These are phyloP conservation scores for Heptranchias perlo DNA, from an alignment of 2,113 vertebrate species.

Conservation along the genomic window DNA sequence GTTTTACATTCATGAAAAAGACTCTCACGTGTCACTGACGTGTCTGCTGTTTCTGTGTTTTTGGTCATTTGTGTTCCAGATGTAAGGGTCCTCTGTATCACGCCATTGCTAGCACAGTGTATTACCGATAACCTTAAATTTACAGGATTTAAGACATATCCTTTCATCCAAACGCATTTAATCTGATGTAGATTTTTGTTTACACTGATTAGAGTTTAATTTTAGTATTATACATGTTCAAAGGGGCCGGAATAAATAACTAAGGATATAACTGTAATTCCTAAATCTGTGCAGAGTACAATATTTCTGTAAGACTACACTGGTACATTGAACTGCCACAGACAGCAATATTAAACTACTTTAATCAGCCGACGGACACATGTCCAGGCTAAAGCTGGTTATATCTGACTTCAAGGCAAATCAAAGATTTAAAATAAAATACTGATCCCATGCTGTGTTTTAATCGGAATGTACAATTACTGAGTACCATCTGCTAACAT, in stretches of 20 bases:
- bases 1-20: not conserved
- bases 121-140: constrained; percentile 27
- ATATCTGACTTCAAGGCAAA: constrained; percentile 23
- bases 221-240: not conserved
- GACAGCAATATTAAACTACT: not conserved
- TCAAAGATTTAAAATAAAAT: constrained; percentile 6
- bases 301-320: not conserved
- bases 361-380: not conserved
- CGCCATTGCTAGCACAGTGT: not conserved
- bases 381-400: not conserved
- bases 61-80: not conserved
- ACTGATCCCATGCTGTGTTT: constrained; percentile 22
- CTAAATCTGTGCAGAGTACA: not conserved
- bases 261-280: not conserved
- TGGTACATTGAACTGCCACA: not conserved
- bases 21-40: not conserved
- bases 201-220: constrained; percentile 11
- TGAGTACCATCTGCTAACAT: not conserved
- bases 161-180: constrained; percentile 24
- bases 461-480: constrained; percentile 29
- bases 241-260: not conserved
- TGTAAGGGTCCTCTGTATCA: not conserved
- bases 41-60: not conserved
- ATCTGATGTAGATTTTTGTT: constrained; percentile 16
- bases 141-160: constrained; percentile 20